A percentile compares a stretch with the other conserved stretches of the same genome.
phyloP scores from a whole-genome alignment of 2,113 vertebrate genomes.

The Prietella phreatophila region DNA sequence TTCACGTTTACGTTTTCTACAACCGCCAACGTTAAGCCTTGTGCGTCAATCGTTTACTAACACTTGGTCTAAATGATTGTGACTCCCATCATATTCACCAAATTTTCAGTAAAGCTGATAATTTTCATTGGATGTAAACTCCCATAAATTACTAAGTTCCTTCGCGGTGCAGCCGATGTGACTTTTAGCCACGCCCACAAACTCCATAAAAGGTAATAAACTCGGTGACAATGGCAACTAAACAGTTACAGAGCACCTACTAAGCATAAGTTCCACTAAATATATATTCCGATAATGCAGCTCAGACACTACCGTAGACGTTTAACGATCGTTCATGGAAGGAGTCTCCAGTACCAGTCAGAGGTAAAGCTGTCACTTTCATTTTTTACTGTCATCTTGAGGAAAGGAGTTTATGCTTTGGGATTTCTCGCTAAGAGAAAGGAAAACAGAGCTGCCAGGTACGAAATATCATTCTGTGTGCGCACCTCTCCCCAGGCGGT shows the following conservation, averaged over 20 bases:
- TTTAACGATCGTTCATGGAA: not conserved
- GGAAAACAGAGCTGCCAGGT: not conserved
- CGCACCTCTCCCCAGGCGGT: slow-evolving; percentile 89
- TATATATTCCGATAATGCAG: not conserved
- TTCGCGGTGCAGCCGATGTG: not conserved
- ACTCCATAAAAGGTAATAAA: not conserved
- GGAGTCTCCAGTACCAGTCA: not conserved
- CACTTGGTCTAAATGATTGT: not conserved
- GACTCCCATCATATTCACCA: not conserved
- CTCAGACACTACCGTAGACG: not conserved
- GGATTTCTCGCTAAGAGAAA: not conserved
- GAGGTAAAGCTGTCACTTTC: not conserved
- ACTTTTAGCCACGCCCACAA: not conserved
- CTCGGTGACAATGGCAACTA: not conserved
- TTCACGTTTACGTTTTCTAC: not conserved
- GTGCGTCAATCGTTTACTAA: not conserved
- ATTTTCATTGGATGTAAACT: not conserved
- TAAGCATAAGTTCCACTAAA: not conserved
- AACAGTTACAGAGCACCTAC: not conserved
- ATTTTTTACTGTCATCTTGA: not conserved
- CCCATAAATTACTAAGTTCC: not conserved
- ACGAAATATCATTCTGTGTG: too few relatives aligned
- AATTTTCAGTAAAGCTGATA: not conserved
- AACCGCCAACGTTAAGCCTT: not conserved
- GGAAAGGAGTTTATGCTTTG: not conserved